Evolutionary conservation across 64 coral and sea anemone genomes (phyloP), one percentile per base, ranked within the genome.

Genomic region (Acropora yongei): DNA sequence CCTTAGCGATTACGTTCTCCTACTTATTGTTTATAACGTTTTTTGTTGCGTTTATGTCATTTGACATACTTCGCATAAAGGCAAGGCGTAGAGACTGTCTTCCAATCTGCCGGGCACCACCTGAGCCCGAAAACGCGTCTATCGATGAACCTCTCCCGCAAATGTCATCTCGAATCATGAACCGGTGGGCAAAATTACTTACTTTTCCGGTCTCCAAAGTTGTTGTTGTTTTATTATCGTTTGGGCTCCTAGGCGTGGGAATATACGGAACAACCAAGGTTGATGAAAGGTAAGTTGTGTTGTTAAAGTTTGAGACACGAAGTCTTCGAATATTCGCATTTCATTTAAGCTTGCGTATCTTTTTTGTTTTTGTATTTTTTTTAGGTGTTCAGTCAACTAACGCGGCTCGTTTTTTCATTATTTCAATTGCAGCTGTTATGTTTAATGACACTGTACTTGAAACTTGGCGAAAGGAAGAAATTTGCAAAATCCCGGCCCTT

Each of bases 51-150:
- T 48, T 48, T 47, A 87, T 91, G 88, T 78, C 88, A 20, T 85
- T 95, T 87, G 93, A 95, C 57, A 66, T 95, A 7, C 78, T 47
- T 12, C 74, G 93, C 49, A 95, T 95, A 10, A 95, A 95, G 41
- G 58, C 80, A 18, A 17, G 78, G 12, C 88, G 88, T 57, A 79
- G 88, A 48, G 93, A 95, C 46, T 87, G 75, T 13, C 60, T 91
- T 47, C 93, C 93, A 49, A 39, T 86, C 19, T 95, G 82, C 16
- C 13, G 1, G 0, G 93, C n/a, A 47, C 81, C 93, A 78, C 49
- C 88, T 39, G 60, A 68, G 79, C 47, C 78, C 8, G 88, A 47
- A 16, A 73, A 87, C 60, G 41, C 18, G 4, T 63, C 67, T 30
- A 80, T 47, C 74, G 88, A 91, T 63, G 93, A 91, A 10, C 82